These are phyloP conservation scores for Heterodera carotae DNA, from an alignment of 1,140 invertebrate genomes.

Conservation along the genomic window DNA sequence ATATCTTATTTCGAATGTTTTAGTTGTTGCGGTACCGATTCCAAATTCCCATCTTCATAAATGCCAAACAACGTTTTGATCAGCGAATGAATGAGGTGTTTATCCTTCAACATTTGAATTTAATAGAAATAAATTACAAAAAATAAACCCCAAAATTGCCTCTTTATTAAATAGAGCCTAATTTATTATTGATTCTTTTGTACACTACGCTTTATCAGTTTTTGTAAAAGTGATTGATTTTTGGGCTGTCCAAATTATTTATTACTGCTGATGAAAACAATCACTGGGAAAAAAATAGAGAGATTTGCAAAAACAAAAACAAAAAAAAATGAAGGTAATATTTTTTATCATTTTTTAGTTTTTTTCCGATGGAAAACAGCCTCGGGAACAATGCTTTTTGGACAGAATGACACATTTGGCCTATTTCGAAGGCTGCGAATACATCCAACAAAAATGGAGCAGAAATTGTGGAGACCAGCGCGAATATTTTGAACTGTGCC, in stretches of 20 bases:
- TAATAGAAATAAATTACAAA: neutral
- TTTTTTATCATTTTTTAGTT: neutral
- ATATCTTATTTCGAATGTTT: neutral
- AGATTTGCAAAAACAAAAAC: neutral
- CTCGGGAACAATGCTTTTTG: neutral
- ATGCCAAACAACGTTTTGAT: neutral
- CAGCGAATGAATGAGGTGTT: neutral
- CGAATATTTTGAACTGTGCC: neutral
- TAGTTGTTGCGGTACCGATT: neutral
- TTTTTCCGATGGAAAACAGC: neutral
- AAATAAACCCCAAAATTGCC: too few species aligned
- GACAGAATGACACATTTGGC: slow-evolving; percentile 8
- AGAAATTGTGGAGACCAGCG: neutral
- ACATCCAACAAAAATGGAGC: neutral
- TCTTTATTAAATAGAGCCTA: too few species aligned
- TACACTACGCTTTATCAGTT: too few species aligned
- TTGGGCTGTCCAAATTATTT: too few species aligned
- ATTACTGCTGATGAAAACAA: too few species aligned
- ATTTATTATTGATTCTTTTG: too few species aligned
- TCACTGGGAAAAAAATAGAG: too few species aligned
- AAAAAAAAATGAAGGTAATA: neutral
- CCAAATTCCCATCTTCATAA: neutral
- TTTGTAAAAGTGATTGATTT: too few species aligned
- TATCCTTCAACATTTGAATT: neutral
- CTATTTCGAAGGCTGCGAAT: slow-evolving; percentile 5